A percentile compares a stretch with the other conserved stretches of the same genome.
phyloP scores from a whole-genome alignment of 2,888 invertebrate genomes.

The Drosophila limbata region DNA sequence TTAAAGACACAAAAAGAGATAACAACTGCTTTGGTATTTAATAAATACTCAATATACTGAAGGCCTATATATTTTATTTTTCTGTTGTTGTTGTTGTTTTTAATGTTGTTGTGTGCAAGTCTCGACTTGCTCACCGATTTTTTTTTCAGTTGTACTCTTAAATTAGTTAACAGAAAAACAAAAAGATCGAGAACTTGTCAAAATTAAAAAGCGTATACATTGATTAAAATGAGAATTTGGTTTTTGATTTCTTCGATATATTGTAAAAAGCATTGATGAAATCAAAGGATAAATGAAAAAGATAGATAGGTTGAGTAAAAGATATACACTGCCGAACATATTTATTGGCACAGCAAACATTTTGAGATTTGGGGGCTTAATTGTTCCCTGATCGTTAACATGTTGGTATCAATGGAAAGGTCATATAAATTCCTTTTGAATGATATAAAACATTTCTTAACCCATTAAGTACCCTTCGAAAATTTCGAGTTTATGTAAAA shows the following conservation, averaged over 20 bases:
- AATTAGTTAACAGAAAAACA: slow-evolving; percentile 22
- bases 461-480: too few species aligned
- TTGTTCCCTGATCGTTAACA: too few species aligned
- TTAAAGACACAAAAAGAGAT: slow-evolving; percentile 44
- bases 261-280: slow-evolving; percentile 72
- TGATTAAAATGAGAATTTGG: slow-evolving; percentile 34
- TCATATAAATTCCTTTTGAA: too few species aligned
- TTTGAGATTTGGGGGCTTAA: too few species aligned
- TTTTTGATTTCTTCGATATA: slow-evolving; percentile 28
- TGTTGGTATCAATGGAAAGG: too few species aligned
- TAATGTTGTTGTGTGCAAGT: slow-evolving; percentile 40
- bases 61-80: slow-evolving; percentile 54
- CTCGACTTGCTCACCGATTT: slow-evolving; percentile 43
- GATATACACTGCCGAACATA: too few species aligned
- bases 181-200: slow-evolving; percentile 23
- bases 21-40: slow-evolving; percentile 51
- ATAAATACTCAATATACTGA: slow-evolving; percentile 80
- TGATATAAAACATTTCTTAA: too few species aligned
- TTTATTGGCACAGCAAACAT: too few species aligned
- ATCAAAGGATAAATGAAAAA: slow-evolving; percentile 50
- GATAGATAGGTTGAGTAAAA: slow-evolving; percentile 25
- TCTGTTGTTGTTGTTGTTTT: slow-evolving; percentile 39
- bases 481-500: too few species aligned
- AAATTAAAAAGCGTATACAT: slow-evolving; percentile 30
- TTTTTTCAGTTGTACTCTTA: slow-evolving; percentile 18